Conservation (phyloP, 2,797 vertebrate species). For the Podarcis siculus region DNA sequence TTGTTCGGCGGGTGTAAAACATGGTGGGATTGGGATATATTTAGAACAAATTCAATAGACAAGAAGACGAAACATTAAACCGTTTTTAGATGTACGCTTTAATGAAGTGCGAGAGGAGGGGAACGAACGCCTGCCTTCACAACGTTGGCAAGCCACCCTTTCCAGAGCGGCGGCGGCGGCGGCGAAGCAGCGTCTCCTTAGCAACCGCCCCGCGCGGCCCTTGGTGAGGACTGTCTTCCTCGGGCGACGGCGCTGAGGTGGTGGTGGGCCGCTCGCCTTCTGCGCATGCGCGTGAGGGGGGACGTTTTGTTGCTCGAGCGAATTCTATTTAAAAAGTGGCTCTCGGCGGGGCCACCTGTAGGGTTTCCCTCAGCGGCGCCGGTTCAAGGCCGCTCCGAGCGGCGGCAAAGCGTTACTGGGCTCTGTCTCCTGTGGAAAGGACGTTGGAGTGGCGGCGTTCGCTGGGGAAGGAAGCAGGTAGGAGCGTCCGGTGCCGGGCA, state of each 20-base stretch:
- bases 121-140: no score
- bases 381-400: neutral
- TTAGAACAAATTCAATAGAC: neutral
- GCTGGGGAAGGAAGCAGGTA: neutral
- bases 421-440: neutral
- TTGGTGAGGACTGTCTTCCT: accelerated
- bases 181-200: neutral
- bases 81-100: neutral
- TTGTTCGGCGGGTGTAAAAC: neutral
- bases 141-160: neutral
- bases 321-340: neutral
- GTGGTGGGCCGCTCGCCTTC: neutral
- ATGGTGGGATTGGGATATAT: neutral
- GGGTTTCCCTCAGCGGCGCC: neutral
- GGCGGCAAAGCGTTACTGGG: neutral
- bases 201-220: neutral
- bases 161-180: no score
- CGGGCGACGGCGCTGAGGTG: neutral
- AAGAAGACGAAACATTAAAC: neutral
- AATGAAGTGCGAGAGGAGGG: neutral
- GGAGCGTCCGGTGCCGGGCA: neutral
- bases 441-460: neutral
- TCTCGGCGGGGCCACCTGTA: no score
- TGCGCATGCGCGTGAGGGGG: neutral
- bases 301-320: no score